These are phyloP conservation scores for Scopus umbretta DNA, from an alignment of 2,113 vertebrate genomes.

Conservation along the genomic window DNA sequence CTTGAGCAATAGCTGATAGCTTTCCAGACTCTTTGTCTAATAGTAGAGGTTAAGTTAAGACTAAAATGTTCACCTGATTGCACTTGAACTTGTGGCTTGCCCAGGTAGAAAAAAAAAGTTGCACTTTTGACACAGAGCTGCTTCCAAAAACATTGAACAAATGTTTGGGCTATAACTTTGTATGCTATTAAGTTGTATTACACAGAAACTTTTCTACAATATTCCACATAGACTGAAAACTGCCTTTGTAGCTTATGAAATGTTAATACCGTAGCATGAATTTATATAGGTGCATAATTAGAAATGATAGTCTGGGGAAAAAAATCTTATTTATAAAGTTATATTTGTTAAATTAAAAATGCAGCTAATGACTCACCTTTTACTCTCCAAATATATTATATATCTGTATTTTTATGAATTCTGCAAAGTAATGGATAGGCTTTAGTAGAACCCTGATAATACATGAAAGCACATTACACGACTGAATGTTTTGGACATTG, in stretches of 20 bases:
- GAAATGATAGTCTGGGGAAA: conserved; percentile 59
- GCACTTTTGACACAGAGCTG: background rate
- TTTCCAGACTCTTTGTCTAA: conserved; percentile 6
- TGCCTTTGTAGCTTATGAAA: conserved; percentile 53
- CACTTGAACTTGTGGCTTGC: background rate
- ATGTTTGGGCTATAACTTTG: conserved; percentile 15
- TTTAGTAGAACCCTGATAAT: background rate
- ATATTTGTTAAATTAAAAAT: conserved; percentile 63
- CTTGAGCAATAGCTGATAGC: background rate
- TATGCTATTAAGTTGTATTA: conserved; percentile 9
- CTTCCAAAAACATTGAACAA: background rate
- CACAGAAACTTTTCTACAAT: conserved; percentile 6
- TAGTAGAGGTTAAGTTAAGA: conserved; percentile 4
- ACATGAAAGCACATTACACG: background rate
- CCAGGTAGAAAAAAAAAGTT: background rate
- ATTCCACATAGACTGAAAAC: conserved; percentile 37
- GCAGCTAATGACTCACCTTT: conserved; percentile 33
- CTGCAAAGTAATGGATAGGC: background rate
- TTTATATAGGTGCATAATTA: conserved; percentile 64
- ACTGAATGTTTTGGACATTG: background rate
- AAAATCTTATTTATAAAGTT: conserved; percentile 57
- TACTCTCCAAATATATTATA: background rate
- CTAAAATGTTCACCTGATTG: conserved; percentile 18
- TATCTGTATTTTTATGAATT: background rate
- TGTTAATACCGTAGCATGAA: conserved; percentile 44